Percentiles rank a stretch among this genome's conserved stretches.
Evolutionary conservation across 2,797 vertebrate genomes (phyloP).

Genomic region (Coendou prehensilis): DNA sequence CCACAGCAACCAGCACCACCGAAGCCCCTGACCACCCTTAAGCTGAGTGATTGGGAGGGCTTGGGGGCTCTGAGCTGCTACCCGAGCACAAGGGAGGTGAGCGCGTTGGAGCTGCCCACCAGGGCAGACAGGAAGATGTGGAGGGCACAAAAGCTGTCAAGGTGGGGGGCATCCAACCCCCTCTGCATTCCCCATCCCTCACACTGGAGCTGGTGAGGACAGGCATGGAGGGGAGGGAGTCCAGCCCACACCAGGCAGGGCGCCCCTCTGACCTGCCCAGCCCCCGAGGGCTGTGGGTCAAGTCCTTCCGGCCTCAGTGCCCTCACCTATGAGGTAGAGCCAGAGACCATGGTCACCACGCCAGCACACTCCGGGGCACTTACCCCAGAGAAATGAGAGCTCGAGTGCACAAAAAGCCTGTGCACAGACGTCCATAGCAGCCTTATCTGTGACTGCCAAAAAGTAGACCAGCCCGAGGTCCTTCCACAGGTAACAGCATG

Average conservation of each 20-base stretch:
- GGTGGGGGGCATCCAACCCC: background rate
- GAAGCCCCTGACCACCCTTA: too few species aligned
- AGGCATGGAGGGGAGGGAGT: background rate
- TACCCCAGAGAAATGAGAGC: background rate
- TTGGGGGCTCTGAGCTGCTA: background rate
- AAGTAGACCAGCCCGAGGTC: too few species aligned
- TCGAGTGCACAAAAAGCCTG: background rate
- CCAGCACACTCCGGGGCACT: background rate
- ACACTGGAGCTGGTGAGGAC: background rate
- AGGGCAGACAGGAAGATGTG: background rate
- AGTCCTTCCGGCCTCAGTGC: background rate
- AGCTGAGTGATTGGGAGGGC: background rate
- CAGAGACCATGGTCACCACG: background rate
- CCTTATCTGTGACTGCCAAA: too few species aligned
- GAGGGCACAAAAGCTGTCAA: background rate
- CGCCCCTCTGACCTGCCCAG: fast-evolving
- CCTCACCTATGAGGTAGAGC: background rate
- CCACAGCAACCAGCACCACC: background rate
- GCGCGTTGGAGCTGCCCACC: fast-evolving
- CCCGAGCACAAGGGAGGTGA: too few species aligned
- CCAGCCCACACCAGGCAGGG: background rate
- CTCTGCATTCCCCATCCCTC: background rate
- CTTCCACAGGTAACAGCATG: background rate
- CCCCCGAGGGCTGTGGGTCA: too few species aligned
- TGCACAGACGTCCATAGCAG: background rate